phyloP scores from a whole-genome alignment of 2,797 vertebrate genomes.

The Octomys mimax region DNA sequence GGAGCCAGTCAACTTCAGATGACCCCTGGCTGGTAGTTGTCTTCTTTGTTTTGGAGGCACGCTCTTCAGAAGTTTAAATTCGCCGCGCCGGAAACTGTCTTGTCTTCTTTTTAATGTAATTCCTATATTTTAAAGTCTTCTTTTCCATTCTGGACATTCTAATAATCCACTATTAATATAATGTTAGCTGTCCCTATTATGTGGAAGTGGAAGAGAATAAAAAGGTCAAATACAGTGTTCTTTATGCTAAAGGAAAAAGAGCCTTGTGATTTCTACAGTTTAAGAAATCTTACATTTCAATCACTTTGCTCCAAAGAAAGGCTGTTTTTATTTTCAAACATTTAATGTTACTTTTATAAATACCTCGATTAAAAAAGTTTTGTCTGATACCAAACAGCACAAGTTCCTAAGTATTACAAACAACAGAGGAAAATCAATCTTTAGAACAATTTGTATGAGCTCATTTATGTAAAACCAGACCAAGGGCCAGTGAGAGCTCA shows the following conservation, averaged over 20 bases:
- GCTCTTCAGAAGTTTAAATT: too few relatives aligned
- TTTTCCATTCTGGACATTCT: slow-evolving; percentile 21
- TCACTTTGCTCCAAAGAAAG: slow-evolving; percentile 4
- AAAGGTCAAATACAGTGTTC: background rate
- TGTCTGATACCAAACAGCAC: background rate
- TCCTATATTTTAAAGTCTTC: background rate
- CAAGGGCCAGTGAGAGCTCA: too few relatives aligned
- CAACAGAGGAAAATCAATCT: background rate
- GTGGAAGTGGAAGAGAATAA: slow-evolving; percentile 24
- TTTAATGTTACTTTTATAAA: background rate
- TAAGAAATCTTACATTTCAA: background rate
- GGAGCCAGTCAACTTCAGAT: too few relatives aligned
- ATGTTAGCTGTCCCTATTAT: background rate
- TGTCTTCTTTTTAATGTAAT: slow-evolving; percentile 22
- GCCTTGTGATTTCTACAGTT: background rate
- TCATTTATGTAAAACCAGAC: background rate
- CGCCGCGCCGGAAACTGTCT: too few relatives aligned
- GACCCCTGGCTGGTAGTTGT: too few relatives aligned
- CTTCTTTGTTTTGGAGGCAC: too few relatives aligned
- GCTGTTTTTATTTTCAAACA: slow-evolving; percentile 41
- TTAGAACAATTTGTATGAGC: background rate
- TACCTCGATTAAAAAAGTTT: slow-evolving; percentile 4
- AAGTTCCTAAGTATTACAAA: slow-evolving; percentile 3
- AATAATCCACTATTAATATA: background rate
- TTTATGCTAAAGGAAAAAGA: background rate